Evolutionary conservation across 1,140 invertebrate species (phyloP).

Genomic region (Leptinotarsa defecta): DNA sequence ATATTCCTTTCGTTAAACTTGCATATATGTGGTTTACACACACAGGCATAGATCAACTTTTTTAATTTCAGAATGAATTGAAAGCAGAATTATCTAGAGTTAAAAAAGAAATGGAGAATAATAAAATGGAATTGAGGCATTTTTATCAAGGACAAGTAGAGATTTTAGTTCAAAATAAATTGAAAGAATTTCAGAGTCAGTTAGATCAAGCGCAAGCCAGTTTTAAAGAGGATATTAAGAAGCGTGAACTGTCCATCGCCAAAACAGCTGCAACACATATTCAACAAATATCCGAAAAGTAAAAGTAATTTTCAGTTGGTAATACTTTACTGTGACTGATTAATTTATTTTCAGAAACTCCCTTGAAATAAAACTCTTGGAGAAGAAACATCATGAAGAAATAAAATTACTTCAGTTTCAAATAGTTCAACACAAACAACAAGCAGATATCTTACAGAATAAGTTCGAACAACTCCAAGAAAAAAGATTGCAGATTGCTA

Average conservation of each 20-base stretch:
- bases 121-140: constrained; percentile 69
- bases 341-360: constrained; percentile 62
- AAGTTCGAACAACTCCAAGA: constrained; percentile 62
- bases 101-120: constrained; percentile 65
- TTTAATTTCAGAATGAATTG: constrained; percentile 43
- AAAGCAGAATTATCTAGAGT: constrained; percentile 62
- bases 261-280: constrained; percentile 73
- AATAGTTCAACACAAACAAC: constrained; percentile 68
- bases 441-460: constrained; percentile 65
- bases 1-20: not conserved
- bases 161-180: constrained; percentile 72
- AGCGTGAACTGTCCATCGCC: constrained; percentile 68
- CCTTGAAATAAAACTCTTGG: constrained; percentile 73
- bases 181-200: constrained; percentile 77
- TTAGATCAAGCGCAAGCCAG: constrained; percentile 69
- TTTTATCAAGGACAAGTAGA: constrained; percentile 82
- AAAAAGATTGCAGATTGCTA: constrained; percentile 66
- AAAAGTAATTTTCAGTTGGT: constrained; percentile 35
- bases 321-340: not conserved
- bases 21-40: not conserved
- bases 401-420: constrained; percentile 70
- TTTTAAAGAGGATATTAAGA: constrained; percentile 67
- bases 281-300: constrained; percentile 74
- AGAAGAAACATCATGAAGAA: constrained; percentile 78
- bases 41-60: not conserved